Base-by-base conservation (phyloP, 2,113 vertebrate genomes). In the Acanthisitta chloris region DNA sequence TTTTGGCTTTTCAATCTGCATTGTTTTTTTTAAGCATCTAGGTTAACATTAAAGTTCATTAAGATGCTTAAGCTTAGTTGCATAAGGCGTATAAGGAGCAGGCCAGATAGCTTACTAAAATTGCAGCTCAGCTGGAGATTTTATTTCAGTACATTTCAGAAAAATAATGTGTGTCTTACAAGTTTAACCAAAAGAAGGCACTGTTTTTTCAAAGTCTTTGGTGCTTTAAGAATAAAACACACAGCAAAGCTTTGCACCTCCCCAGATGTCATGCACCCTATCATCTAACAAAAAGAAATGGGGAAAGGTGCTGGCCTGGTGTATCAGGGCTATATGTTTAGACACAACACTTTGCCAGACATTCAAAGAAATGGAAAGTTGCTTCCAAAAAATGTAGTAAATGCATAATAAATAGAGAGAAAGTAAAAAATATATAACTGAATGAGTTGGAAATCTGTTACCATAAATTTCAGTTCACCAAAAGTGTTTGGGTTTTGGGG, bases 41-140 rank as follows among this genome's bases (percentile, higher is more conserved):
- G 7, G 15, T 72, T 87, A 66, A 46, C 23, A 52, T 49, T 54
- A 17, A 79, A 58, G 25, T 83, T 96, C 28, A 69, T 88, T 92
- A 78, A 67, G 49, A 83, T 66, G 12, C 42, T 86, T 90, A 88
- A 65, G 64, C 55, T 90, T 54, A 46, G 86, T 81, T 83, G 59
- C 49, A 49, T 88, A 88, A 92, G 14, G 17, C 8, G 2, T 66
- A 85, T 69, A 85, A 93, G 1, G 58, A 78, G 18, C 8, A 76
- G 33, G 12, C 14, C 20, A 77, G 49, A 86, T 2, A 92, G 59
- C 29, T 92, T 58, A 62, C 29, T 70, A 38, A 78, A 94, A 92
- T 23, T 92, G 45, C 28, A 90, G 59, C 23, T 92, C 57, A 90
- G 17, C 18, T 86, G 38, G 79, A 81, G 46, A 58, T 81, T 81